phyloP scores from a whole-genome alignment of 2,113 vertebrate species.

The human (Homo sapiens) region DNA sequence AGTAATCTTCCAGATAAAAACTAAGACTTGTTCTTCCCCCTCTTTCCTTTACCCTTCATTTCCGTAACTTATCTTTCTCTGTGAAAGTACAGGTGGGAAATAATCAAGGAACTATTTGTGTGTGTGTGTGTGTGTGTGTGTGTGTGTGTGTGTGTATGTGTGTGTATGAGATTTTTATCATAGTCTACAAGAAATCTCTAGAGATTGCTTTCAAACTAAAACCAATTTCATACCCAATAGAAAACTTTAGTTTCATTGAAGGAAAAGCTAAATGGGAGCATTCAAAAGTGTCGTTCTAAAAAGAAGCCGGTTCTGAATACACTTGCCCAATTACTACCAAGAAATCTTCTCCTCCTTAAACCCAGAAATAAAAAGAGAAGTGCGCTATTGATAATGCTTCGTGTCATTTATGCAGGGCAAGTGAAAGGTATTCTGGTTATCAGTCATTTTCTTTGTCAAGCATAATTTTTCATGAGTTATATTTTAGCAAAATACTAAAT shows the following conservation, averaged over 20 bases:
- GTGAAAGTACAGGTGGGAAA: not conserved
- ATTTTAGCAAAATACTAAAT: constrained; percentile 11
- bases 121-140: not conserved
- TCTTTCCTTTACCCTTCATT: not conserved
- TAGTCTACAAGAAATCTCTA: not conserved
- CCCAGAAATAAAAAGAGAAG: not conserved
- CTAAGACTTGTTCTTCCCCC: not conserved
- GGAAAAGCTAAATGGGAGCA: constrained; percentile 41
- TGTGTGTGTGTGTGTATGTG: not conserved
- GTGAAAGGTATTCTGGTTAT: not conserved
- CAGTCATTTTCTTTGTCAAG: not conserved
- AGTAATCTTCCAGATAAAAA: not conserved
- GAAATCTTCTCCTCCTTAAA: not conserved
- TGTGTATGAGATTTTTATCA: constrained; percentile 28
- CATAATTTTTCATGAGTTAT: constrained; percentile 19
- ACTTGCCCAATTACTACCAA: not conserved
- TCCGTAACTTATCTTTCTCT: constrained; percentile 16
- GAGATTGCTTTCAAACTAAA: constrained; percentile 58
- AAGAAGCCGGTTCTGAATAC: not conserved
- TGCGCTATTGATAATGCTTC: not conserved
- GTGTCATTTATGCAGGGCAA: not conserved
- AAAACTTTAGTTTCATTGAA: constrained; percentile 38
- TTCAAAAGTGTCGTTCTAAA: not conserved
- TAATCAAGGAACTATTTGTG: constrained; percentile 14
- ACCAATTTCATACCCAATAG: constrained; percentile 48